These are phyloP conservation scores for Bombus impatiens DNA, from an alignment of 1,140 invertebrate species.

Conservation along the genomic window DNA sequence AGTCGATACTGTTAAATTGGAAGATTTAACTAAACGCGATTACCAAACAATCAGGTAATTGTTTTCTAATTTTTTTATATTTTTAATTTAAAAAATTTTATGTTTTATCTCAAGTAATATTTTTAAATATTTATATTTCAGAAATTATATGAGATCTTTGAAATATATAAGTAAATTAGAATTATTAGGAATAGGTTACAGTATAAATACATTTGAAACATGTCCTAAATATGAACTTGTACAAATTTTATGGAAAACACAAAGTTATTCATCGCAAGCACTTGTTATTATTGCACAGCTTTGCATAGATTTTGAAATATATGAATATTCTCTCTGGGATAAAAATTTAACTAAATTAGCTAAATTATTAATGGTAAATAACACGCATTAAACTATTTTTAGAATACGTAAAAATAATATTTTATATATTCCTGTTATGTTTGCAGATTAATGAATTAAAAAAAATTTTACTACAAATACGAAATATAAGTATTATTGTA, in stretches of 20 bases:
- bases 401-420: constrained; percentile 12
- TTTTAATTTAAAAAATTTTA: not conserved
- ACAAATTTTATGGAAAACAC: constrained; percentile 71
- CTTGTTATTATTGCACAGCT: constrained; percentile 71
- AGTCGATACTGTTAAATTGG: constrained; percentile 67
- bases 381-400: not conserved
- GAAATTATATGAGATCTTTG: constrained; percentile 74
- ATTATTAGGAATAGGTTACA: constrained; percentile 77
- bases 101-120: not conserved
- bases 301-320: constrained; percentile 72
- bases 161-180: constrained; percentile 79
- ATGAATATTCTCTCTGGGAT: constrained; percentile 73
- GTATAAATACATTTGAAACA: constrained; percentile 71
- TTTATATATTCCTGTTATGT: constrained; percentile 22
- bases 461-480: constrained; percentile 67
- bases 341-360: constrained; percentile 69
- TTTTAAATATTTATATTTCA: constrained; percentile 58
- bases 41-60: constrained; percentile 55
- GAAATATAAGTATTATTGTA: constrained; percentile 65
- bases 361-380: constrained; percentile 66
- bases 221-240: constrained; percentile 75
- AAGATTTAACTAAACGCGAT: constrained; percentile 74
- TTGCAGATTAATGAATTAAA: constrained; percentile 71
- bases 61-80: not conserved
- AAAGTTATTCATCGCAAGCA: constrained; percentile 58